Base-by-base conservation (phyloP, 2,113 vertebrate species). In the Seriola dumerili region DNA sequence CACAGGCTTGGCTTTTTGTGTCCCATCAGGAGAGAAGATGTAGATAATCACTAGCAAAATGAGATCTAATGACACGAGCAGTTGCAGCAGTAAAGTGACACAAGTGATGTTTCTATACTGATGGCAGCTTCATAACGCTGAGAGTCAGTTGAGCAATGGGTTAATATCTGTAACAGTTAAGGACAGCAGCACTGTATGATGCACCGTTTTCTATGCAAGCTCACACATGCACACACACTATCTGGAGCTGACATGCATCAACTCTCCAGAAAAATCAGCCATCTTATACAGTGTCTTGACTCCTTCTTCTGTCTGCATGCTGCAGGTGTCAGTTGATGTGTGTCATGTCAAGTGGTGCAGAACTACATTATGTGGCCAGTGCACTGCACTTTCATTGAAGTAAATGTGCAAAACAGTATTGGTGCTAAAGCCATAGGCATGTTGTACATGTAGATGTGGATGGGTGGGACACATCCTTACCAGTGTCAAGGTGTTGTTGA, bases 1-100 rank as follows among this genome's bases (percentile, higher is more conserved):
- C 74, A 62, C 44, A 62, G 70, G 80, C 52, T 44, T 3, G 34
- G 48, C 42, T 52, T 4, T 62, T 59, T n/a, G n/a, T 48, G 55
- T 48, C 38, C 14, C 6, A 48, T 42, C 34, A 1, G 67, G 61
- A 67, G n/a, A 75, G 19, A 14, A 61, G 54, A 9, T 46, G 58
- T 42, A 50, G 57, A 57, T 48, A 57, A 57, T 78, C 58, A 63
- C 29, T 29, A 63, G 11, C 44, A 62, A 50, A 87, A 66, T 75
- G 54, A 61, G 38, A 40, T 29, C 32, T 61, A 52, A 69, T 78
- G 84, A 78, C 69, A 57, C 29, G 48, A 76, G 68, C 72, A 77
- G 76, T 55, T 58, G 81, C 55, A 44, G 2, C 54, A 42, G 58
- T 13, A 13, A 52, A 40, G 25, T 29, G 29, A 29, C 29, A 29